phyloP scores from a whole-genome alignment of 2,113 vertebrate genomes.

The Stegostoma tigrinum region DNA sequence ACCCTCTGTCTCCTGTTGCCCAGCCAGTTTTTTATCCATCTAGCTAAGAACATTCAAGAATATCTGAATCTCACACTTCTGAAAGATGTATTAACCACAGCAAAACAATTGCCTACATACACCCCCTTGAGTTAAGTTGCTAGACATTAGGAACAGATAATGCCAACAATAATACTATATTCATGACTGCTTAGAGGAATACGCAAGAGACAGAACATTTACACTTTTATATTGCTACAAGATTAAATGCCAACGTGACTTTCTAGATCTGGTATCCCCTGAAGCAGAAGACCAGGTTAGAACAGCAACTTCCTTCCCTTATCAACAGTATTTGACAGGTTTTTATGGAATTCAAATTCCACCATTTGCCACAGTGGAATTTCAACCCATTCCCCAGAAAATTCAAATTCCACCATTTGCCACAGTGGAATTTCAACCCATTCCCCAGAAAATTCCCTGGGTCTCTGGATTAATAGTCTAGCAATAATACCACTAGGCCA shows the following conservation, averaged over 20 bases:
- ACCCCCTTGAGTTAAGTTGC: not conserved
- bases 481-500: too few relatives aligned
- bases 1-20: too few relatives aligned
- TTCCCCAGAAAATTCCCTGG: too few relatives aligned
- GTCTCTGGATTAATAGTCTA: too few relatives aligned
- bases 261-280: not conserved
- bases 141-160: not conserved
- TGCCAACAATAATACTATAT: not conserved
- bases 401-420: too few relatives aligned
- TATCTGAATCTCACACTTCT: not conserved
- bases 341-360: too few relatives aligned
- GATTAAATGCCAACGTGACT: not conserved
- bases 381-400: too few relatives aligned
- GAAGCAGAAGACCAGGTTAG: not conserved
- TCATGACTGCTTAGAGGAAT: not conserved
- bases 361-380: too few relatives aligned
- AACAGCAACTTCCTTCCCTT: too few relatives aligned
- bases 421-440: too few relatives aligned
- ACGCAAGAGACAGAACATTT: not conserved
- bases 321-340: too few relatives aligned
- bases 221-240: not conserved
- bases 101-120: not conserved
- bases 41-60: not conserved
- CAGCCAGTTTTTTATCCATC: too few relatives aligned
- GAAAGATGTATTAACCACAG: not conserved